Conservation (phyloP, 2,113 vertebrate species). For the Ctenodactylus gundi region DNA sequence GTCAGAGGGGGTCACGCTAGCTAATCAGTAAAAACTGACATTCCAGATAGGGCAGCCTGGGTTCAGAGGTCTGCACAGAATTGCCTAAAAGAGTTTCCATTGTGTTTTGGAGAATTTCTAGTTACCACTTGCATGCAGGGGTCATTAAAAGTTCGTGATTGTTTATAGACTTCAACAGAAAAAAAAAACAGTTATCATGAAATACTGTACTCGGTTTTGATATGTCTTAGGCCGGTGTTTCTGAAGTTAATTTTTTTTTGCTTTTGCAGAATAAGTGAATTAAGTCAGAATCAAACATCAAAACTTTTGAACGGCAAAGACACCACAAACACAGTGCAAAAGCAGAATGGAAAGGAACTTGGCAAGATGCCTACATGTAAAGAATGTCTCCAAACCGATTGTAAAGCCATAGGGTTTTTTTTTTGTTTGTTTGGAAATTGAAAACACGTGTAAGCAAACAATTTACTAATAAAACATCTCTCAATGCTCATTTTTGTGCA, state of each 20-base stretch:
- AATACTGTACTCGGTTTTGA: not conserved
- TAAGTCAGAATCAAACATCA: not conserved
- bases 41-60: not conserved
- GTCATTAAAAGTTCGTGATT: constrained; percentile 16
- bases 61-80: not conserved
- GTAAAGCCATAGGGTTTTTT: not conserved
- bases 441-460: not conserved
- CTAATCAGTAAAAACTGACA: not conserved
- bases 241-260: not conserved
- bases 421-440: no score
- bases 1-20: not conserved
- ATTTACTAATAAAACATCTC: not conserved
- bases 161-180: not conserved
- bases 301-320: not conserved
- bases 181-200: not conserved
- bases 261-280: not conserved
- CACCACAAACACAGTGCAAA: not conserved
- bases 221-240: not conserved
- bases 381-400: not conserved
- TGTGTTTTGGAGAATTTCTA: not conserved
- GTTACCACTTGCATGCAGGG: not conserved
- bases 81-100: not conserved
- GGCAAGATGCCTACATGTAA: not conserved
- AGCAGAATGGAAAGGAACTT: not conserved
- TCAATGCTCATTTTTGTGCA: not conserved